Evolutionary conservation across 1,140 invertebrate genomes (phyloP).

Genomic region (Atopsyche davidsoni): DNA sequence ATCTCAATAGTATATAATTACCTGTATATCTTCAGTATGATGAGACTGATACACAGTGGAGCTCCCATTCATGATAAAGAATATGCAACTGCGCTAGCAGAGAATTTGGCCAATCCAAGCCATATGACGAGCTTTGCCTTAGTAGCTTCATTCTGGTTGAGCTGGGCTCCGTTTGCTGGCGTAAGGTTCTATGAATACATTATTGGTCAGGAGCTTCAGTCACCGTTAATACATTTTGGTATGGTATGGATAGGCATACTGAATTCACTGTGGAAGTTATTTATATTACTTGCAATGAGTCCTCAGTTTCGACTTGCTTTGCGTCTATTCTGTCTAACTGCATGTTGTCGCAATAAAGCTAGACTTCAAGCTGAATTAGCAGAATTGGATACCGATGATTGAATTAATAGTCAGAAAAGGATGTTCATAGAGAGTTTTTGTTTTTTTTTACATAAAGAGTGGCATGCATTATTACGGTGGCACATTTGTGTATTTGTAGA

Average conservation of each 20-base stretch:
- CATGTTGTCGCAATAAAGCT: constrained; percentile 77
- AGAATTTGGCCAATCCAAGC: constrained; percentile 86
- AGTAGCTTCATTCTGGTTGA: constrained; percentile 82
- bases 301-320: constrained; percentile 87
- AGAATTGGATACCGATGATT: constrained; percentile 77
- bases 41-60: constrained; percentile 70
- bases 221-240: constrained; percentile 83
- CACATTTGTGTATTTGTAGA: no score
- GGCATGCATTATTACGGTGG: no score
- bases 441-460: no score
- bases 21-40: constrained; percentile 87
- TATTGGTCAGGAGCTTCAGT: constrained; percentile 55
- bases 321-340: constrained; percentile 79
- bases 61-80: constrained; percentile 87
- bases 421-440: no score
- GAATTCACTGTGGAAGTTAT: constrained; percentile 91
- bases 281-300: constrained; percentile 82
- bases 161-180: constrained; percentile 88
- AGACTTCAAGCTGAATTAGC: constrained; percentile 74
- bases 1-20: constrained; percentile 93
- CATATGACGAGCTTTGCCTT: constrained; percentile 93
- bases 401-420: no score
- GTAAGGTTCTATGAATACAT: constrained; percentile 59
- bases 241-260: constrained; percentile 90
- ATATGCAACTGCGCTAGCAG: constrained; percentile 83